Conservation (phyloP, 2,888 invertebrate species). For the Acanthoscelides obtectus region DNA sequence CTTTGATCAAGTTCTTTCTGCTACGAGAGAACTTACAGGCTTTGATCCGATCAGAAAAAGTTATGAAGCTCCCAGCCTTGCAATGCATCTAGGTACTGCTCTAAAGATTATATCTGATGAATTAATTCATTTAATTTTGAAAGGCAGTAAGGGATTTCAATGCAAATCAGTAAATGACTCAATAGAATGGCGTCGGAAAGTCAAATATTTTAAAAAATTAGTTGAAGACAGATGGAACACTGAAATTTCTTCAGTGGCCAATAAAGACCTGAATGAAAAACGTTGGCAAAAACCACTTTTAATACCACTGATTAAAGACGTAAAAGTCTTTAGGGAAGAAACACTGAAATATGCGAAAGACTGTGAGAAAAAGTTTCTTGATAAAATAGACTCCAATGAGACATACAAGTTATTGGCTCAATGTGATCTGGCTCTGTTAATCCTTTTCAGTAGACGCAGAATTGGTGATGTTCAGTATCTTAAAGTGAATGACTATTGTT, state of each 20-base stretch:
- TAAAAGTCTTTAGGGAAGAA: slow-evolving; percentile 10
- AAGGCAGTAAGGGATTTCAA: slow-evolving; percentile 11
- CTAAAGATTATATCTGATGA: slow-evolving; percentile 15
- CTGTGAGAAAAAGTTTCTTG: slow-evolving; percentile 7
- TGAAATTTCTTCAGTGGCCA: slow-evolving; percentile 16
- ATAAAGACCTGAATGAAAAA: slow-evolving; percentile 18
- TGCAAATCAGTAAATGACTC: slow-evolving; percentile 4
- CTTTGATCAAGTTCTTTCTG: slow-evolving; percentile 8
- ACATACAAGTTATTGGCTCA: slow-evolving; percentile 17
- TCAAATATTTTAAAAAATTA: slow-evolving; percentile 15
- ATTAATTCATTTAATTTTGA: slow-evolving; percentile 13
- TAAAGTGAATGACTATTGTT: slow-evolving; percentile 20
- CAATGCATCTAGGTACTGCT: slow-evolving; percentile 11
- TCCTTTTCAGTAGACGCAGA: slow-evolving; percentile 22
- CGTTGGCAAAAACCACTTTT: slow-evolving; percentile 15
- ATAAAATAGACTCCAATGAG: slow-evolving; percentile 8
- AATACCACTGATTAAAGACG: slow-evolving; percentile 14
- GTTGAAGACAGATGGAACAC: slow-evolving; percentile 13
- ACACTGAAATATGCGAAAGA: slow-evolving; percentile 7
- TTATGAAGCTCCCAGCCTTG: slow-evolving; percentile 10
- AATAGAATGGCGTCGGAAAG: slow-evolving; percentile 7
- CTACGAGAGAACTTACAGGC: slow-evolving; percentile 10
- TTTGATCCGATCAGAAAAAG: slow-evolving; percentile 11
- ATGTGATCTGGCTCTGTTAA: slow-evolving; percentile 17
- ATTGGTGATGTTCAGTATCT: slow-evolving; percentile 25